phyloP scores from a whole-genome alignment of 2,113 vertebrate genomes.

The Puntigrus tetrazona region DNA sequence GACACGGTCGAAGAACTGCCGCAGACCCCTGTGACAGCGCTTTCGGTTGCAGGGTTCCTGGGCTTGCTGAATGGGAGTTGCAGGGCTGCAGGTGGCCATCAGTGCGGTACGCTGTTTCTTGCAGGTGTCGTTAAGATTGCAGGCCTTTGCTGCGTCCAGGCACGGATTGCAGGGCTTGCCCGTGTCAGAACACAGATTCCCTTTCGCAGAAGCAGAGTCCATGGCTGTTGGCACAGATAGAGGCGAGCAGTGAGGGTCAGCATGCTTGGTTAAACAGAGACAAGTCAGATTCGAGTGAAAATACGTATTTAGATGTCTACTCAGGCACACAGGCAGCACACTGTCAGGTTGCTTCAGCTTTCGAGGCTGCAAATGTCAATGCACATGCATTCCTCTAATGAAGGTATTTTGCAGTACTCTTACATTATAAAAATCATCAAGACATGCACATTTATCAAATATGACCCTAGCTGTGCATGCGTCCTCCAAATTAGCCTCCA shows the following conservation, averaged over 20 bases:
- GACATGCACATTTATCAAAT: not conserved
- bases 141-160: constrained; percentile 91
- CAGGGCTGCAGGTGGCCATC: constrained; percentile 87
- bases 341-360: not conserved
- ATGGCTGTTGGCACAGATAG: constrained; percentile 67
- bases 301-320: not conserved
- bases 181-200: constrained; percentile 87
- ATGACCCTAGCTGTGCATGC: not conserved
- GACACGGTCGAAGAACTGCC: constrained; percentile 93
- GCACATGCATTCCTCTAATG: constrained; percentile 12
- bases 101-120: constrained; percentile 88
- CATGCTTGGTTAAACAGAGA: constrained; percentile 30
- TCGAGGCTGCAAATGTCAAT: not conserved
- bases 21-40: constrained; percentile 91
- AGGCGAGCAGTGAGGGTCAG: not conserved
- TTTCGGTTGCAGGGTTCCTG: constrained; percentile 86
- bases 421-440: constrained; percentile 25
- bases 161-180: constrained; percentile 93
- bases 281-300: not conserved
- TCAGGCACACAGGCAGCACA: not conserved
- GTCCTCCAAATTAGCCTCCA: constrained; percentile 15
- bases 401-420: not conserved
- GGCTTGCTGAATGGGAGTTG: constrained; percentile 65
- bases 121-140: constrained; percentile 94
- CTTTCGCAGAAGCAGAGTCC: constrained; percentile 78